phyloP scores from a whole-genome alignment of 2,888 invertebrate genomes.

The Rhagophthalmus giganteus region DNA sequence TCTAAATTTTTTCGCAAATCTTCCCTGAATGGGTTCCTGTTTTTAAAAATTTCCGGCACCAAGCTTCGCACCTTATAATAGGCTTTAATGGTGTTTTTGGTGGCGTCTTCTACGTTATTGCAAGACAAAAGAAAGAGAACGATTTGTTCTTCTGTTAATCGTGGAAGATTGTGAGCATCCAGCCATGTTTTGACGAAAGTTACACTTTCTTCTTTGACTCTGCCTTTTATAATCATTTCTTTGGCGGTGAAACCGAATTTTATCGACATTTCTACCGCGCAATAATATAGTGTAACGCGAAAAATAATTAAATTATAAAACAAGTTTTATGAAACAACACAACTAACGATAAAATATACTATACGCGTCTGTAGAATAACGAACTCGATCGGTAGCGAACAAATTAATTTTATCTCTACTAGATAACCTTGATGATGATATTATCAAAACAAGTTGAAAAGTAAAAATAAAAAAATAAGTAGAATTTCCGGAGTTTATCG shows the following conservation, averaged over 20 bases:
- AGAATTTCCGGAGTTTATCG: no score
- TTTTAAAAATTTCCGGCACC: constrained; percentile 66
- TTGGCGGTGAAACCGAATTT: constrained; percentile 7
- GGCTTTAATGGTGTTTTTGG: constrained; percentile 65
- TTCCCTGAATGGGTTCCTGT: constrained; percentile 57
- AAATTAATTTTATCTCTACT: no score
- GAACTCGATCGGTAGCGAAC: no score
- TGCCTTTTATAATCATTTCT: constrained; percentile 5
- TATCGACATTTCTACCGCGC: no score
- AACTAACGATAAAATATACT: no score
- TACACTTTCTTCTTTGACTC: not conserved
- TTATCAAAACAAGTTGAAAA: no score
- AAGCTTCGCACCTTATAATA: constrained; percentile 64
- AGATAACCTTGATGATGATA: no score
- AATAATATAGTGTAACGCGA: no score
- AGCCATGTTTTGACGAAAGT: constrained; percentile 38
- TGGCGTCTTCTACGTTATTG: constrained; percentile 62
- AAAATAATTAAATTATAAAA: no score
- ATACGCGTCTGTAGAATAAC: no score
- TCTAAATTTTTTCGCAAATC: constrained; percentile 55
- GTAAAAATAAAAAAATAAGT: no score
- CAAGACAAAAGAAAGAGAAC: constrained; percentile 62
- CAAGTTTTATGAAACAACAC: no score
- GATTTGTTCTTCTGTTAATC: constrained; percentile 62
- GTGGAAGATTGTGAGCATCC: constrained; percentile 39